phyloP scores from a whole-genome alignment of 2,797 vertebrate species.

The Spondyliosoma cantharus region DNA sequence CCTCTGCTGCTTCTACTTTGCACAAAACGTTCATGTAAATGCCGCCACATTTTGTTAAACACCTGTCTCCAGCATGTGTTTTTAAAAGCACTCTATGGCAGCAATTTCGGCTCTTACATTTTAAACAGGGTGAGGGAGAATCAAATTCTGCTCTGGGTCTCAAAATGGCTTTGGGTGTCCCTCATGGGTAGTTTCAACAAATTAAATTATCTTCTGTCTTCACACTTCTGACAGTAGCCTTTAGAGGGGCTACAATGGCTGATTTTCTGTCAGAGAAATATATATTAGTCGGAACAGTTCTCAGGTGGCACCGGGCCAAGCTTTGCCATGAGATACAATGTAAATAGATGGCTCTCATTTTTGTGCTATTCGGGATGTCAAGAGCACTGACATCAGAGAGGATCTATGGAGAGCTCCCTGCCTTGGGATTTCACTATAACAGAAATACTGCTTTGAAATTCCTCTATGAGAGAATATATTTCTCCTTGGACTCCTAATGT shows the following conservation, averaged over 20 bases:
- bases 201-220: slow-evolving; percentile 10
- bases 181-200: slow-evolving; percentile 12
- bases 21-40: background rate
- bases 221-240: slow-evolving; percentile 21
- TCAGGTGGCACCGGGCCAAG: background rate
- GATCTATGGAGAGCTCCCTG: slow-evolving; percentile 20
- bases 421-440: slow-evolving; percentile 26
- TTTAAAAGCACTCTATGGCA: background rate
- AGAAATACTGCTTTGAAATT: slow-evolving; percentile 35
- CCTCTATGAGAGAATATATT: slow-evolving; percentile 16
- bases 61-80: background rate
- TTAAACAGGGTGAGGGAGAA: background rate
- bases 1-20: background rate
- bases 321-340: slow-evolving; percentile 10
- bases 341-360: slow-evolving; percentile 29
- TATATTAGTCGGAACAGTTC: background rate
- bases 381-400: slow-evolving; percentile 34
- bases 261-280: slow-evolving; percentile 12
- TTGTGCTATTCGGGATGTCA: slow-evolving; percentile 30
- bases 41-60: background rate
- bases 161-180: background rate
- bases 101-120: background rate
- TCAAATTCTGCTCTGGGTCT: background rate
- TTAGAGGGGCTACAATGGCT: slow-evolving; percentile 3
- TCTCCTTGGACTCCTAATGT: slow-evolving; percentile 32